Percentiles rank a stretch among this genome's conserved stretches.
Evolutionary conservation across 2,888 invertebrate species (phyloP).

Genomic region (Thera obeliscata): DNA sequence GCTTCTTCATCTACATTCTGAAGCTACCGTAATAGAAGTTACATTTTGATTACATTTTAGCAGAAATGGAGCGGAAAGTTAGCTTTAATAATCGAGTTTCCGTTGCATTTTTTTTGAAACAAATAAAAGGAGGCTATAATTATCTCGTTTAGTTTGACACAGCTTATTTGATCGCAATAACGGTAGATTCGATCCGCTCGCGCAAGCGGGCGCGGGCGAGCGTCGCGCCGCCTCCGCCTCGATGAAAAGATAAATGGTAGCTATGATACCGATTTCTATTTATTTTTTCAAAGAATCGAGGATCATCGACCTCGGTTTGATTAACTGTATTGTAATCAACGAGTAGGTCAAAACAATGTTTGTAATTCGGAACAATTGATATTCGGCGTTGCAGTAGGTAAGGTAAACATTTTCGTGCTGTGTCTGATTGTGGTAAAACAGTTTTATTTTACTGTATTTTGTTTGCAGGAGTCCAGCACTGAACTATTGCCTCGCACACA

Average conservation of each 20-base stretch:
- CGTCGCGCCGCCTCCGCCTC: conserved; percentile 23
- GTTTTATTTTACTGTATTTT: not conserved
- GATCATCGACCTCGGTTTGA: conserved; percentile 44
- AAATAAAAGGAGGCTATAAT: conserved; percentile 2
- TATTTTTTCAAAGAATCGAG: conserved; percentile 47
- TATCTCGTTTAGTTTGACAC: conserved; percentile 28
- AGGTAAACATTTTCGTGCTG: conserved; percentile 7
- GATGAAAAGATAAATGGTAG: conserved; percentile 48
- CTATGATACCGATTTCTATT: conserved; percentile 50
- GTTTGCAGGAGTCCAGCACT: conserved; percentile 88
- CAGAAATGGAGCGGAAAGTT: conserved; percentile 6
- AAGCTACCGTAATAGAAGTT: not conserved
- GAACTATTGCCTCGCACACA: conserved; percentile 90
- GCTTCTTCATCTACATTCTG: too few relatives aligned
- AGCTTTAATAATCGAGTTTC: not conserved
- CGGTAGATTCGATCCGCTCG: conserved; percentile 52
- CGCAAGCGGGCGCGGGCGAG: conserved; percentile 37
- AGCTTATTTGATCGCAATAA: conserved; percentile 45
- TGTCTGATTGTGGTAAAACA: not conserved
- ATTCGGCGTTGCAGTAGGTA: not conserved
- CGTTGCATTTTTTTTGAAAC: conserved; percentile 11
- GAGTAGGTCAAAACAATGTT: conserved; percentile 28
- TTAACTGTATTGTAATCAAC: conserved; percentile 37
- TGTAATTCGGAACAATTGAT: conserved; percentile 11
- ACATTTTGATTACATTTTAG: not conserved